Evolutionary conservation across 1,140 invertebrate species (phyloP), one percentile per base, ranked within the genome.

Genomic region (Scylla paramamosain): DNA sequence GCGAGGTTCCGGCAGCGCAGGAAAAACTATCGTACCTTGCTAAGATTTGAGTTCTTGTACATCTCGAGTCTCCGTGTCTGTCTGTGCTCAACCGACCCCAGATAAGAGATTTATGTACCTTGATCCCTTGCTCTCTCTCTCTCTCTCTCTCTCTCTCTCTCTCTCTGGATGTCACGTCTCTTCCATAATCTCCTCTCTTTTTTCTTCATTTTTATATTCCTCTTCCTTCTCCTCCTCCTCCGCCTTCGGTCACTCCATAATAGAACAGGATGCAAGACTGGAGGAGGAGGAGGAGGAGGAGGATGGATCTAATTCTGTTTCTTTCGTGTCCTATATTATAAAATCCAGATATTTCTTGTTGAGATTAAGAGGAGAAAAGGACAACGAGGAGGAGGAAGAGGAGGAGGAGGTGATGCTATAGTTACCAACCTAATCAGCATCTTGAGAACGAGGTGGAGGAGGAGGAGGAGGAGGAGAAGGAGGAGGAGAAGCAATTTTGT

Each of bases 391-490:
- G n/a, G 67, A 77, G 25, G 67, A 77, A 8, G 67, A n/a, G 25
- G 67, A 77, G 67, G 67, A n/a, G 25, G 67, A n/a, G n/a, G n/a
- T n/a, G 20, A n/a, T 77, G 25, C 20, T 59, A 20, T n/a, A 77
- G 67, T 77, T 77, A 77, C 67, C 20, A 77, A 77, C 67, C 67
- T n/a, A 77, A 77, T 77, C 67, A 77, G 67, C 67, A n/a, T n/a
- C 6, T n/a, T 77, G 16, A n/a, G 25, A 20, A 77, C 6, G 1
- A 12, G 25, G 67, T 16, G 25, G 67, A 77, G 20, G 25, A 25
- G 67, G 67, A 77, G 20, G 67, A 77, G 8, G 67, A 77, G 25
- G 67, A 77, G 25, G 67, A 77, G 25, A 20, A 77, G 67, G n/a
- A n/a, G 6, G 67, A 77, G 20, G 67, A 77, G 67, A 20, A 6